Percentiles rank a stretch among this genome's conserved stretches.
These are phyloP conservation scores for Nematopogon swammerdamellus DNA, from an alignment of 2,888 invertebrate species.

Conservation along the genomic window DNA sequence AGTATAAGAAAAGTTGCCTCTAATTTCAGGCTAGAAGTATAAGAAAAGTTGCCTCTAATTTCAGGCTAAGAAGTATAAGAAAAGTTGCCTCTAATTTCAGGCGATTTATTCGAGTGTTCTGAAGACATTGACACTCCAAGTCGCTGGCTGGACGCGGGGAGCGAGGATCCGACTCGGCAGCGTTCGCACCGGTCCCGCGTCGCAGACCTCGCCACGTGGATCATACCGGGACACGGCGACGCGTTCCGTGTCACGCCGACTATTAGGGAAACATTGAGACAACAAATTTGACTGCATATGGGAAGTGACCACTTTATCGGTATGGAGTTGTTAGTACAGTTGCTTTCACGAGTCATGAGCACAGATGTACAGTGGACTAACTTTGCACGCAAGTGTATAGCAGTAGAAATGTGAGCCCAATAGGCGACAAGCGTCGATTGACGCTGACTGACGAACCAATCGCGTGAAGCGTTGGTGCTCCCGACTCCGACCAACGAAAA, in stretches of 20 bases:
- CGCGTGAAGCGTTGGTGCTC: too few relatives aligned
- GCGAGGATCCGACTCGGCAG: constrained; percentile 70
- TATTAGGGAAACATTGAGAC: constrained; percentile 30
- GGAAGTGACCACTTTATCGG: not conserved
- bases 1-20: too few relatives aligned
- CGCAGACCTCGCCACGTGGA: constrained; percentile 68
- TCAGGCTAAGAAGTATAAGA: too few relatives aligned
- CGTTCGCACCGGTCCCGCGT: constrained; percentile 65
- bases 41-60: too few relatives aligned
- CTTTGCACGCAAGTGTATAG: too few relatives aligned
- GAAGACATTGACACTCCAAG: constrained; percentile 72
- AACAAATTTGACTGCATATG: constrained; percentile 20
- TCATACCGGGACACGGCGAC: constrained; percentile 91
- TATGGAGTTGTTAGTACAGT: not conserved
- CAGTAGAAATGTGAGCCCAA: too few relatives aligned
- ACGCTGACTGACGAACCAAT: too few relatives aligned
- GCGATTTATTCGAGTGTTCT: constrained; percentile 88
- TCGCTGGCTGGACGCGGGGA: constrained; percentile 74
- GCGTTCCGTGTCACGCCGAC: constrained; percentile 66
- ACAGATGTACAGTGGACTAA: too few relatives aligned
- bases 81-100: constrained; percentile 51
- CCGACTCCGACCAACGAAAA: too few relatives aligned
- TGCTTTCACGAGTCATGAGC: not conserved
- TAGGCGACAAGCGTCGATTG: too few relatives aligned
- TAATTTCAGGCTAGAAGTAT: too few relatives aligned